Percentiles rank a stretch among this genome's conserved stretches.
phyloP scores from a whole-genome alignment of 53 echinoderm and acorn worm genomes.

The Hippasteria phrygiana region DNA sequence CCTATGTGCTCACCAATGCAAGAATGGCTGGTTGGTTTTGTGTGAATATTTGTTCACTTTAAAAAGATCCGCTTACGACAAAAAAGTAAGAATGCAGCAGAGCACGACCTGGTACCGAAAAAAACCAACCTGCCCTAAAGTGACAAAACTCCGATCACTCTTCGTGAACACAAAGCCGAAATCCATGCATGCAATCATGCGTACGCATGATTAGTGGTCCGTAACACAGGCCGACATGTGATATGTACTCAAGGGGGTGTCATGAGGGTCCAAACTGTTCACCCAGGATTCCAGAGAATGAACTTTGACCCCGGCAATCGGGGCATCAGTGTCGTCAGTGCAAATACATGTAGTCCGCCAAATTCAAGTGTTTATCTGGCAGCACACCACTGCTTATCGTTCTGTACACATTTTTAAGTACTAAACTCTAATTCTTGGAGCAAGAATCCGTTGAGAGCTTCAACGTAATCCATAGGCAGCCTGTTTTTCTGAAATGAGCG shows the following conservation, averaged over 20 bases:
- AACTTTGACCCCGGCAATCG: conserved; percentile 16
- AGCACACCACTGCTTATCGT: background rate
- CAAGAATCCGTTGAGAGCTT: background rate
- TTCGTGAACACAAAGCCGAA: background rate
- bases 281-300: background rate
- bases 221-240: background rate
- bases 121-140: background rate
- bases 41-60: background rate
- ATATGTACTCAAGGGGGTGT: conserved; percentile 44
- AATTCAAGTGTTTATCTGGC: background rate
- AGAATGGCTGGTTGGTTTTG: background rate
- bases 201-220: background rate
- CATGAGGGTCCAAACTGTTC: background rate
- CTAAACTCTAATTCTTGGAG: background rate
- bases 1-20: background rate
- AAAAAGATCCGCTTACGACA: background rate
- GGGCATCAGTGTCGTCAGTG: background rate
- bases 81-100: background rate
- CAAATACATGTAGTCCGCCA: background rate
- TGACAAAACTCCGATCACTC: background rate
- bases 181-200: background rate
- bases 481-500: too few relatives aligned
- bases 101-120: background rate
- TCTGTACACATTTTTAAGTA: background rate
- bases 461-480: too few relatives aligned